A percentile compares a stretch with the other conserved stretches of the same genome.
Conservation (phyloP, 2,113 vertebrate genomes). For the Corvus cornix region DNA sequence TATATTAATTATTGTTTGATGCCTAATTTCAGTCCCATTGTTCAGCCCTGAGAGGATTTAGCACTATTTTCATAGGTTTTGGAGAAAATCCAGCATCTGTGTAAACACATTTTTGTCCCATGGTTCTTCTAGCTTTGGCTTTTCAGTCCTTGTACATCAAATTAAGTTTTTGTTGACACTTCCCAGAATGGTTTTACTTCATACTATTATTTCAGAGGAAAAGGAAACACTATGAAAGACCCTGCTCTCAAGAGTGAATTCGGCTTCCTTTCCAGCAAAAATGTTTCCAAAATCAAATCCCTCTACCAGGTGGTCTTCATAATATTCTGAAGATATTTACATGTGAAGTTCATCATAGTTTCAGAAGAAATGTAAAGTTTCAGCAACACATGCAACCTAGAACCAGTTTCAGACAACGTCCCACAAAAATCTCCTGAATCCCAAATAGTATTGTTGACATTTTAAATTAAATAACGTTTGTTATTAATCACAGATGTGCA, state of each 20-base stretch:
- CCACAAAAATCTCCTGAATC: neutral
- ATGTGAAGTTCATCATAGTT: neutral
- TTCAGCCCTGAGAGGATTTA: neutral
- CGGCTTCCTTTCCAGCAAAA: conserved; percentile 40
- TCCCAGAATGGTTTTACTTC: conserved; percentile 31
- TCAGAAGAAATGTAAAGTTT: neutral
- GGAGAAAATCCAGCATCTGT: conserved; percentile 37
- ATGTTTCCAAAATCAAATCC: neutral
- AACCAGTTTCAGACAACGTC: neutral
- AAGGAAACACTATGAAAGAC: conserved; percentile 14
- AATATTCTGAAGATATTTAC: neutral
- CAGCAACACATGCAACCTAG: neutral
- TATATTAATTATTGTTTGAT: conserved; percentile 11
- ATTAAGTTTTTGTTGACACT: conserved; percentile 26
- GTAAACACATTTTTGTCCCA: conserved; percentile 5
- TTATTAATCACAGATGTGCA: neutral
- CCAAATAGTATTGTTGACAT: neutral
- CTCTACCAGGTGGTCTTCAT: neutral
- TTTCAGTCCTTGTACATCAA: neutral
- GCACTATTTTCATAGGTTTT: neutral
- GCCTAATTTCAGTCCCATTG: conserved; percentile 10
- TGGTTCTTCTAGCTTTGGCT: conserved; percentile 24
- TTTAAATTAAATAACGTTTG: neutral
- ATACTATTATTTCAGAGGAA: conserved; percentile 41
- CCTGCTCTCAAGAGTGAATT: neutral